A percentile compares a stretch with the other conserved stretches of the same genome.
Evolutionary conservation across 2,888 invertebrate species (phyloP).

Genomic region (Tryphoninae sp.): DNA sequence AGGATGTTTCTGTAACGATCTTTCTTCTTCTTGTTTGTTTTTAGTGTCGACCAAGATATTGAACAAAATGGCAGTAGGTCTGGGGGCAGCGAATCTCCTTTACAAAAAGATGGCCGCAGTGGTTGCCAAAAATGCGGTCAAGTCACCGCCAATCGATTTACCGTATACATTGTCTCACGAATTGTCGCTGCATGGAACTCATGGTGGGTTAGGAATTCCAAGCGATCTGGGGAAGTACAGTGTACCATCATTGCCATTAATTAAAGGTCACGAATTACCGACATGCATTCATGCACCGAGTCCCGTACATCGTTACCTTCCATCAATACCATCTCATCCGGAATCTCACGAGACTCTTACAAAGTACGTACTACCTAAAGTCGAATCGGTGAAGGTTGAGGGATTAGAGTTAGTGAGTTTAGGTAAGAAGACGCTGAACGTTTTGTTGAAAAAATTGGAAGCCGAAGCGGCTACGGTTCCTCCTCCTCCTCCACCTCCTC

Average conservation of each 20-base stretch:
- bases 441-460: not conserved
- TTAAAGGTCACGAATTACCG: no score
- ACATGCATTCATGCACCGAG: no score
- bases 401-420: not conserved
- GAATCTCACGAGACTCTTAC: not conserved
- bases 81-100: constrained; percentile 2
- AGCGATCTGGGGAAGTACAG: no score
- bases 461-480: no score
- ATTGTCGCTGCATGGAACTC: no score
- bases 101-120: not conserved
- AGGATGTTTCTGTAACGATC: no score
- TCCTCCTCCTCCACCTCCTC: no score
- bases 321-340: not conserved
- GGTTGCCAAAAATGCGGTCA: no score
- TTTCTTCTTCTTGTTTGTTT: not conserved
- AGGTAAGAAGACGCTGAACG: not conserved
- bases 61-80: not conserved
- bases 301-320: not conserved
- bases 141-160: no score
- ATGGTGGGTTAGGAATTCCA: no score
- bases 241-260: no score
- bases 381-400: not conserved
- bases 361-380: not conserved
- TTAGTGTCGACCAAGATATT: constrained; percentile 8
- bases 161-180: no score